Evolutionary conservation across 37 sponge, comb jelly and placozoan genomes (phyloP).

Genomic region (Diacarnus erythraeanus): DNA sequence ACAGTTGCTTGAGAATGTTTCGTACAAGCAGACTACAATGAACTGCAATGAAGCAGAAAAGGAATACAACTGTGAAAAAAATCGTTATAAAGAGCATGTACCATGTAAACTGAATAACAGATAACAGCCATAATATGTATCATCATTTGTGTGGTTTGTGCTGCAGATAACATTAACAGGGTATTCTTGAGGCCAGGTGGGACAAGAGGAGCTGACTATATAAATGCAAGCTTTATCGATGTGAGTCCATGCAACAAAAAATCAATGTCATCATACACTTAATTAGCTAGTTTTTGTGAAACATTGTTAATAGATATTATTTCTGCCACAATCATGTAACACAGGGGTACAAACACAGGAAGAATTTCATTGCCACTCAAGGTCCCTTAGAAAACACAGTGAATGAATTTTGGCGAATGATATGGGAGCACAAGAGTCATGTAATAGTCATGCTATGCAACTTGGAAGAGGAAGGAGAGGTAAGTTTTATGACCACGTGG

Average conservation of each 20-base stretch:
- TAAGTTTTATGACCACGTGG: neutral
- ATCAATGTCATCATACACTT: neutral
- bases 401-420: constrained; percentile 70
- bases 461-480: constrained; percentile 42
- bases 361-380: constrained; percentile 59
- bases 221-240: constrained; percentile 72
- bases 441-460: constrained; percentile 58
- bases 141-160: neutral
- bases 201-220: constrained; percentile 60
- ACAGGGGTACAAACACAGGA: constrained; percentile 66
- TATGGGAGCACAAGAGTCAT: constrained; percentile 54
- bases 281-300: neutral
- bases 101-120: constrained; percentile 25
- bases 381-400: constrained; percentile 46
- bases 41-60: constrained; percentile 34
- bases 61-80: constrained; percentile 53
- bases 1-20: constrained; percentile 44
- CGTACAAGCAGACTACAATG: constrained; percentile 14
- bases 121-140: neutral
- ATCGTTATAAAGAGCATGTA: constrained; percentile 30
- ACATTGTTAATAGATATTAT: neutral
- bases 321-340: neutral
- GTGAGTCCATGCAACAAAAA: constrained; percentile 21
- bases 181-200: constrained; percentile 9
- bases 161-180: constrained; percentile 35